Evolutionary conservation across 2,797 vertebrate species (phyloP), one percentile per base, ranked within the genome.

Genomic region (Coranthus polyacanthus): DNA sequence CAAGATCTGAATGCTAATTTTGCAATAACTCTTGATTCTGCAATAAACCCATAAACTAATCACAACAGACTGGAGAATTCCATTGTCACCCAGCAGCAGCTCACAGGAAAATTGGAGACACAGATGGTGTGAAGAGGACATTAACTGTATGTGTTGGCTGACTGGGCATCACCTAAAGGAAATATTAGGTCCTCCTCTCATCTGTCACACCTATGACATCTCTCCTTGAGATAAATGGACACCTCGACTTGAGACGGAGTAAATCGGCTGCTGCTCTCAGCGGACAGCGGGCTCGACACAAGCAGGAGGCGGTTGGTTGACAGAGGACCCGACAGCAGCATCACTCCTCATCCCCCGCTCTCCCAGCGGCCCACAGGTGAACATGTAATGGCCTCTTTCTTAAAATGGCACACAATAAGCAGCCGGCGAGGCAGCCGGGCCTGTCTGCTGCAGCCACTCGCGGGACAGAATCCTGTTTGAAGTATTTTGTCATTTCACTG

Each of bases 161-260:
- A 70, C 59, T 69, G 63, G 69, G 54, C 81, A 80, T 53, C n/a
- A 50, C n/a, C 51, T 79, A 51, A 58, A 73, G 81, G 73, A 88
- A 85, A 72, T 29, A 79, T 73, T 54, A 13, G 53, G 41, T 68
- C 78, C 82, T 87, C 83, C 82, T 83, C 73, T 73, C 84, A 88
- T 89, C 62, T 24, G 85, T 92, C 86, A 93, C 52, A 68, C 38
- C 82, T 92, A 78, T 92, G 92, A 91, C 89, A 93, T 70, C 61
- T 75, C 84, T 80, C 64, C 72, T 90, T 78, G 77, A 93, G 84
- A 93, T 92, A 93, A 93, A 93, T 90, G 84, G 82, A 90, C 89
- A 78, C 80, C 75, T 91, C 56, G 72, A 50, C 75, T 58, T 56
- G 69, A 69, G 69, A 65, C 71, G 78, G 68, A 85, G 77, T 72